These are phyloP conservation scores for Diarsia dahlii DNA, from an alignment of 2,888 invertebrate genomes.

Conservation along the genomic window DNA sequence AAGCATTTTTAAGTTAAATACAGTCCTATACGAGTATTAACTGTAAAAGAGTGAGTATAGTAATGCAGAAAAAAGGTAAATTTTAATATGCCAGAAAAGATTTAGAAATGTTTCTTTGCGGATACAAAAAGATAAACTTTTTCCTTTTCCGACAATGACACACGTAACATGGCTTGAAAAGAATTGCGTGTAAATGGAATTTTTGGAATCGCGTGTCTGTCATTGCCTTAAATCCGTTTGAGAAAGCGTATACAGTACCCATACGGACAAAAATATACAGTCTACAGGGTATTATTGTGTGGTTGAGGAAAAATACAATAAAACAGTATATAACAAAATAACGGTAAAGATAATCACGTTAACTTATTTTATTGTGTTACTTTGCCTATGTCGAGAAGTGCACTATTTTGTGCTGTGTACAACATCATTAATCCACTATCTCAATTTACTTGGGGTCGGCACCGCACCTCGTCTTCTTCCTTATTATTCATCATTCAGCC, in stretches of 20 bases:
- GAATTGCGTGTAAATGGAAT: conserved; percentile 46
- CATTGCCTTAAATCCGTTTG: conserved; percentile 38
- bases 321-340: not conserved
- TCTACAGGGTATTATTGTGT: conserved; percentile 3
- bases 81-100: conserved; percentile 6
- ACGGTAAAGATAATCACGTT: too few relatives aligned
- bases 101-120: conserved; percentile 16
- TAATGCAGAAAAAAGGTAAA: not conserved
- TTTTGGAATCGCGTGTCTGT: conserved; percentile 52
- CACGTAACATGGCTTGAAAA: conserved; percentile 36
- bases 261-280: not conserved
- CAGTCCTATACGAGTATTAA: not conserved
- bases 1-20: not conserved
- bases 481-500: too few relatives aligned
- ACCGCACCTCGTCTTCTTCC: not conserved
- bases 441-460: not conserved
- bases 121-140: conserved; percentile 33
- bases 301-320: conserved; percentile 20
- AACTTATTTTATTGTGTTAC: too few relatives aligned
- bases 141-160: conserved; percentile 42
- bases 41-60: not conserved
- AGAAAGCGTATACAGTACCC: conserved; percentile 24
- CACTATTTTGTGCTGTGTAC: not conserved
- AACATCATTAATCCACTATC: too few relatives aligned
- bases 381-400: too few relatives aligned